Base-by-base conservation (phyloP, 2,888 invertebrate genomes). In the Reticulitermes lucifugus region DNA sequence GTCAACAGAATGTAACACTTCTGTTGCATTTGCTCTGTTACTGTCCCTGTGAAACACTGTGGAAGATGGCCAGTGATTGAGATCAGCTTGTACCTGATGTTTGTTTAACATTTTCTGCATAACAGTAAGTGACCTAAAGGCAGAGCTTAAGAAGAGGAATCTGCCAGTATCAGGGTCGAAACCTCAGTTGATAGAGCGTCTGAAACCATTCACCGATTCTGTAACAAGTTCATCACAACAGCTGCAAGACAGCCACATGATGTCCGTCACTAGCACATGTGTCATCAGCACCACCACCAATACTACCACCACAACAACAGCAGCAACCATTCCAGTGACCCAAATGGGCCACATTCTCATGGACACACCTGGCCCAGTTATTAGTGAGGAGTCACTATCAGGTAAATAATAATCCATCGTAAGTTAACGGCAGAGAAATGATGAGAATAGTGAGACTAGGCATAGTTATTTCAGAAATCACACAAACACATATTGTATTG, bases 141-240 rank as follows among this genome's bases (percentile, higher is more conserved):
- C 96, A 85, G 98, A 99, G 90, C 94, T 98, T 88, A 99, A 98
- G 91, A 96, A 97, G 85, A 94, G 99, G 81, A 98, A 96, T 91
- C 92, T 99, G 86, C 97, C 98, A 9, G 99, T 99, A 0, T 98
- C 98, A 21, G 99, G 99, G 0, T 96, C 98, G 0, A 99, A 99
- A 90, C 98, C 98, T 14, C 98, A 98, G 90, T 92, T 99, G 73
- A 96, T 99, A 85, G 98, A 99, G 90, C 94, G 99, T 73, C 92
- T 99, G 85, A 96, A 96, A 87, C 96, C 91, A 65, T 88, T 88
- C 85, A 86, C 85, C 41, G 87, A 87, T 65, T 86, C 83, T 46
- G 75, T 83, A 41, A 83, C 81, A 70, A n/a, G 65, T 12, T 7
- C 65, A 65, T 25, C 65, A 9, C 65, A 65, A n/a, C 65, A 65